Evolutionary conservation across 2,797 vertebrate species (phyloP), one percentile per base, ranked within the genome.

Genomic region (Rhinatrema bivittatum): DNA sequence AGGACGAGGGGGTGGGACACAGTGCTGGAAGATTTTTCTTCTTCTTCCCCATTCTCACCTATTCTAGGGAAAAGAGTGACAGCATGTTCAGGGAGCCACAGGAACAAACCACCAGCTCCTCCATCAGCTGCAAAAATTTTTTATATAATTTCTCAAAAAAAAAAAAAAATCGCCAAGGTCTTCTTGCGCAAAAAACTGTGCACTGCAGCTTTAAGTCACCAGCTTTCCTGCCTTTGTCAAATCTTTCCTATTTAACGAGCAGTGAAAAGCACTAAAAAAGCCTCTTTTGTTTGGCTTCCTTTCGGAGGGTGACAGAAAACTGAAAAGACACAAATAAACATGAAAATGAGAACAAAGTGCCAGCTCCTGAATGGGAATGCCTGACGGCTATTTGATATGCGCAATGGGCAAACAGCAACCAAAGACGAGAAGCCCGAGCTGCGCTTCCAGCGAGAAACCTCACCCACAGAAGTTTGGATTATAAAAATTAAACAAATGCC

Each of bases 291-390:
- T 78, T 79, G 73, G 74, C 70, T 79, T 77, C 77, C 78, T 73
- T 81, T 66, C 46, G 36, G 51, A 79, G 79, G 76, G 56, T 72
- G 71, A 85, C 51, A 65, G 72, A 86, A 85, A 85, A 80, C 76
- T 72, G 80, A 79, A 89, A 81, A 82, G 72, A 81, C 78, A 76
- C 82, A 89, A 81, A 87, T 74, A 82, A 84, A 87, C 81, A 88
- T 72, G 70, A 84, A 89, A 87, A 90, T 64, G 78, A 84, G 88
- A 93, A 94, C 88, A 91, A 91, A 91, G 87, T 92, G 75, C 69
- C 67, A 77, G 75, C 80, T 77, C 78, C 78, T 73, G 79, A 75
- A 72, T 81, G 73, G 76, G 67, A 70, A 79, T 80, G 72, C 82
- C 82, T 79, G 55, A 60, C 68, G 73, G 82, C 84, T 46, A 76